Evolutionary conservation across 1,140 invertebrate species (phyloP), one percentile per base, ranked within the genome.

Genomic region (Hylaeus volcanicus): DNA sequence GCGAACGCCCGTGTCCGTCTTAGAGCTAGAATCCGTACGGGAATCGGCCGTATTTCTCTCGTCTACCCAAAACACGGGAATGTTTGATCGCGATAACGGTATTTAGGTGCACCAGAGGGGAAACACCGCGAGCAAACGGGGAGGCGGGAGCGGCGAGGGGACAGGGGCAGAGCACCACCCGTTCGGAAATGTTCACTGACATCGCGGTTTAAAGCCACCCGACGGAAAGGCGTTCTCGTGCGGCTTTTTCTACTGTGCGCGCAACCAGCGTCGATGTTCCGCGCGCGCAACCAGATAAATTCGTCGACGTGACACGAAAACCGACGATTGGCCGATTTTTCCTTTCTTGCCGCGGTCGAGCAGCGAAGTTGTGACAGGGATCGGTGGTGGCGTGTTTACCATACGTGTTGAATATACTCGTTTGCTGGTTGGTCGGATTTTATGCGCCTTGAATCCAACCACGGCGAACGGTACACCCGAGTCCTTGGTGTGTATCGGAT

Each of bases 161-260:
- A 39, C 2, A 12, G 74, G 80, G 79, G 66, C 51, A 66, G 82
- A 75, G 76, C 81, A 84, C 83, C 73, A 83, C 78, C 72, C 85
- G 84, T 77, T 80, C 81, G 74, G 84, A 86, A 86, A 86, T 83
- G 85, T 86, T 84, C 73, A 80, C 76, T 77, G 73, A 80, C 75
- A 83, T 75, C 85, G 81, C 77, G 81, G 77, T 81, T 83, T 86
- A 77, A 86, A 86, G 84, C 76, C 85, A 71, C 85, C 65, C 80
- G 76, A 79, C 76, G 71, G 71, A 84, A 70, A 82, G 80, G 73
- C 82, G 84, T 79, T 86, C 81, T 75, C 84, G 64, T 83, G 61
- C 55, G 74, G 56, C 76, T 86, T 86, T 86, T 83, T 85, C 75
- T 83, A 73, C 70, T 83, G 79, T 75, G 85, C 86, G 86, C 82